These are phyloP conservation scores for Thalassaphorura encarpata DNA, from an alignment of 1,140 invertebrate species.

Conservation along the genomic window DNA sequence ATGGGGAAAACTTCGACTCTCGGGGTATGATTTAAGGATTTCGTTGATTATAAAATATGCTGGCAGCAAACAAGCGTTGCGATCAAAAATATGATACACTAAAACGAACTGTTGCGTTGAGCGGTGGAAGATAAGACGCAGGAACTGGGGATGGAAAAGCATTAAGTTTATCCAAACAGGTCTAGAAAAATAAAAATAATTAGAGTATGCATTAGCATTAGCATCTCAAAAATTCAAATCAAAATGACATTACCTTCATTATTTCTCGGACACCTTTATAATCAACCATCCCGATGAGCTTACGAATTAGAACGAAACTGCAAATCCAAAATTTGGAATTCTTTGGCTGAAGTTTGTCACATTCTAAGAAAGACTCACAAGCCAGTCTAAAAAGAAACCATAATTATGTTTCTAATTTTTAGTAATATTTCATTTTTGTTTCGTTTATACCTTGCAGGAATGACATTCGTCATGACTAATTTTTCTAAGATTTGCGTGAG, in stretches of 20 bases:
- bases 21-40: conserved; percentile 74
- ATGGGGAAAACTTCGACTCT: conserved; percentile 63
- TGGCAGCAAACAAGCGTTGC: conserved; percentile 81
- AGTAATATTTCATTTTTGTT: background rate
- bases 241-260: conserved; percentile 60
- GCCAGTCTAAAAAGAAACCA: conserved; percentile 36
- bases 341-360: conserved; percentile 40
- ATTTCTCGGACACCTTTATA: conserved; percentile 90
- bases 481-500: conserved; percentile 28
- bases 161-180: conserved; percentile 75
- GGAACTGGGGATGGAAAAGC: conserved; percentile 61
- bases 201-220: background rate
- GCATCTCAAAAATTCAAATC: background rate
- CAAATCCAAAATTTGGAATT: conserved; percentile 55
- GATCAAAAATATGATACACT: conserved; percentile 79
- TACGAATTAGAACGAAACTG: conserved; percentile 72
- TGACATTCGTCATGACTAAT: conserved; percentile 18
- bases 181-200: conserved; percentile 42
- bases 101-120: conserved; percentile 68
- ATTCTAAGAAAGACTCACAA: conserved; percentile 43
- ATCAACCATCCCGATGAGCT: conserved; percentile 79
- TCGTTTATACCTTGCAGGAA: conserved; percentile 28
- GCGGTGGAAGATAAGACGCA: too few species aligned
- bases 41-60: conserved; percentile 77
- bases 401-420: conserved; percentile 1